Conservation (phyloP, 2,888 invertebrate genomes). For the Emesis furor region DNA sequence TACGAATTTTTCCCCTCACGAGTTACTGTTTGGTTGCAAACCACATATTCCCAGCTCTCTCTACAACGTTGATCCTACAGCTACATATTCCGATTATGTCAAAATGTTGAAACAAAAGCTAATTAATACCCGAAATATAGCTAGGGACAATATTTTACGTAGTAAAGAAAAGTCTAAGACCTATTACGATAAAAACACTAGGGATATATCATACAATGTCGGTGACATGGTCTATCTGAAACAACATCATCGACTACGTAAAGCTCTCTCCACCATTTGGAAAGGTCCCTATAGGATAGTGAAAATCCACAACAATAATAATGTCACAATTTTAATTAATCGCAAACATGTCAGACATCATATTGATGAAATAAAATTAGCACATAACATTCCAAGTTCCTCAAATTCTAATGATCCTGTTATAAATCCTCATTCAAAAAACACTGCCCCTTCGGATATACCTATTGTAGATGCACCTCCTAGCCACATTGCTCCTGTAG, state of each 20-base stretch:
- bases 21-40: not conserved
- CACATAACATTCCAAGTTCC: not conserved
- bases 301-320: not conserved
- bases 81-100: not conserved
- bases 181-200: conserved; percentile 21
- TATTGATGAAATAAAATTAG: conserved; percentile 7
- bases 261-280: not conserved
- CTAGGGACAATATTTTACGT: conserved; percentile 23
- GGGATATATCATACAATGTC: not conserved
- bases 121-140: conserved; percentile 11
- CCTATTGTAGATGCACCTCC: too few species aligned
- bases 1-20: conserved; percentile 20
- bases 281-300: not conserved
- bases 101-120: conserved; percentile 26
- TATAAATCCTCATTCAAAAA: not conserved
- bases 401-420: too few species aligned
- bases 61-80: too few species aligned
- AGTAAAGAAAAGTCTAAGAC: conserved; percentile 19
- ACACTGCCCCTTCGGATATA: not conserved
- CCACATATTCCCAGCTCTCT: too few species aligned
- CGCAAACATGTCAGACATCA: not conserved
- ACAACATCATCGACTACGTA: not conserved
- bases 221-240: not conserved
- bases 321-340: not conserved
- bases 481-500: too few species aligned